These are phyloP conservation scores for Zapus hudsonius DNA, from an alignment of 2,113 vertebrate species.

Conservation along the genomic window DNA sequence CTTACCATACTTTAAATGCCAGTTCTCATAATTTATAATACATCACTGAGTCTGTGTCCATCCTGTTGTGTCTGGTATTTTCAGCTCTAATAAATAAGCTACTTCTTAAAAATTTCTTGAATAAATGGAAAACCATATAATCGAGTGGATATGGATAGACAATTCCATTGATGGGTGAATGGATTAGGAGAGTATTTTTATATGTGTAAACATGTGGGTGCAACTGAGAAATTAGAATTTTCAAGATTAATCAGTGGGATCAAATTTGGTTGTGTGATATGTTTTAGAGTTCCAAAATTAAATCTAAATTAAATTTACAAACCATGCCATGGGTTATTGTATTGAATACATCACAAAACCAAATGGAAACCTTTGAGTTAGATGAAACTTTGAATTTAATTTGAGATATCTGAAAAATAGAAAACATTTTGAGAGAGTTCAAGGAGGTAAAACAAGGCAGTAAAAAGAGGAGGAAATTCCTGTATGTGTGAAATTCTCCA, in stretches of 20 bases:
- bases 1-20: not conserved
- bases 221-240: not conserved
- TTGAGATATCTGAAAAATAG: not conserved
- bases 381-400: slow-evolving; percentile 46
- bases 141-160: too few species aligned
- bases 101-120: not conserved
- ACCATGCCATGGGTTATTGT: not conserved
- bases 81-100: not conserved
- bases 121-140: not conserved
- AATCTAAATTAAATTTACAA: not conserved
- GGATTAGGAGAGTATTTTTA: not conserved
- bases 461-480: slow-evolving; percentile 18
- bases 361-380: not conserved
- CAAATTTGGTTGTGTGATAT: not conserved
- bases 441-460: slow-evolving; percentile 31
- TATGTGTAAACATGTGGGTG: not conserved
- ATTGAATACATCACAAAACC: slow-evolving; percentile 23
- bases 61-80: not conserved
- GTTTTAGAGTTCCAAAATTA: not conserved
- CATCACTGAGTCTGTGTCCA: not conserved
- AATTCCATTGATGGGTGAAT: not conserved
- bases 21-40: not conserved
- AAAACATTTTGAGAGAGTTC: slow-evolving; percentile 44
- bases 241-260: not conserved
- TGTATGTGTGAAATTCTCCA: slow-evolving; percentile 37